A percentile compares a stretch with the other conserved stretches of the same genome.
Evolutionary conservation across 2,888 invertebrate genomes (phyloP).

Genomic region (Sthenelais limicola): DNA sequence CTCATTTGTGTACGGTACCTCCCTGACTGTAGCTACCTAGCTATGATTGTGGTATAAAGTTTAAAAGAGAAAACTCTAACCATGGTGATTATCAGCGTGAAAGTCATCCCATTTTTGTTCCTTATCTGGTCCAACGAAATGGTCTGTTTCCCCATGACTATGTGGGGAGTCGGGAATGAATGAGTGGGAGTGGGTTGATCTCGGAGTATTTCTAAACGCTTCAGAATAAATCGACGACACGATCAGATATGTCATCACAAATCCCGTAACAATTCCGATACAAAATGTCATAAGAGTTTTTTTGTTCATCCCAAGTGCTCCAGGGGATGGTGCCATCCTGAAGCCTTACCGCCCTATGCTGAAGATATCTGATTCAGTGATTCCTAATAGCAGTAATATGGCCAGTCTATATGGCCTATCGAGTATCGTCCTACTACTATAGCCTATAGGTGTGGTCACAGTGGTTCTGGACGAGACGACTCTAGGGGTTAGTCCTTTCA

Average conservation of each 20-base stretch:
- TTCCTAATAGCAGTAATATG: no score
- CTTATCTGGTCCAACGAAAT: constrained; percentile 47
- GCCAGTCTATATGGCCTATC: no score
- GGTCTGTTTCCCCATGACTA: constrained; percentile 47
- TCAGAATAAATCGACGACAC: background rate
- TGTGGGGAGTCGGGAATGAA: constrained; percentile 50
- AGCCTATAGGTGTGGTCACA: no score
- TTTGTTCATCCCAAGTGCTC: background rate
- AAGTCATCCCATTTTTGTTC: constrained; percentile 51
- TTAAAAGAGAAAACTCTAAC: constrained; percentile 21
- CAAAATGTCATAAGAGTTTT: constrained; percentile 10
- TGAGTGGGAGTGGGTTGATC: background rate
- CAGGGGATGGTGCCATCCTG: constrained; percentile 9
- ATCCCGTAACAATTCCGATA: background rate
- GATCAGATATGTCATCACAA: constrained; percentile 3
- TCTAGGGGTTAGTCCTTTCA: no score
- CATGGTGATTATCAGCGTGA: constrained; percentile 44
- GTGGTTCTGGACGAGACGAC: no score
- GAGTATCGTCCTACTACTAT: no score
- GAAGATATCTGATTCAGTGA: no score
- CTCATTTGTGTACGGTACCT: background rate
- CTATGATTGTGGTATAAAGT: background rate
- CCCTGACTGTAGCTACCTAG: background rate
- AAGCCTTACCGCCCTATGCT: no score
- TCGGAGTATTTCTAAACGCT: background rate